phyloP scores from a whole-genome alignment of 2,888 invertebrate genomes.

The Ganaspis brasiliensis region DNA sequence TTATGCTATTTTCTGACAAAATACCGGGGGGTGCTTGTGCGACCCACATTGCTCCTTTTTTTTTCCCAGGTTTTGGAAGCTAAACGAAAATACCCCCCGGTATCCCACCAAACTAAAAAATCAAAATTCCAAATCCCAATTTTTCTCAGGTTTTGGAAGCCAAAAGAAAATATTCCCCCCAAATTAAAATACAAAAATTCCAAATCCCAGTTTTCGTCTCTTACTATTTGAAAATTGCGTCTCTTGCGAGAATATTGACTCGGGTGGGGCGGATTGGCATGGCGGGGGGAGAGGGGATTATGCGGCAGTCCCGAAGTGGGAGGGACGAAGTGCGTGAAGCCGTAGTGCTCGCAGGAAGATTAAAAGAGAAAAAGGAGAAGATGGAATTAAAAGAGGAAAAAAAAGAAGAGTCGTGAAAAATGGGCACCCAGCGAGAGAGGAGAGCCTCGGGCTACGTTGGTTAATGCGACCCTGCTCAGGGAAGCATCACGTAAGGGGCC shows the following conservation, averaged over 20 bases:
- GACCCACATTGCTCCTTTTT: no score
- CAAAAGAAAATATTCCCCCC: no score
- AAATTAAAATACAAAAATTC: no score
- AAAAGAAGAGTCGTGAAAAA: constrained; percentile 75
- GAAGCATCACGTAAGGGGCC: constrained; percentile 69
- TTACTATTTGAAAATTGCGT: constrained; percentile 6
- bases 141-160: no score
- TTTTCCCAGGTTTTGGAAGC: no score
- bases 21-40: no score
- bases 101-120: no score
- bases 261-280: constrained; percentile 29
- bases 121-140: no score
- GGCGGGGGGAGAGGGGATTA: constrained; percentile 36
- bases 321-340: constrained; percentile 52
- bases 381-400: constrained; percentile 68
- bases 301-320: constrained; percentile 56
- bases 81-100: no score
- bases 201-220: no score
- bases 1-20: no score
- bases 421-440: constrained; percentile 76
- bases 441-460: constrained; percentile 75
- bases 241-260: background rate
- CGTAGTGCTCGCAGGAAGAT: constrained; percentile 66
- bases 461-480: constrained; percentile 76
- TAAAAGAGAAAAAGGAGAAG: constrained; percentile 72